phyloP scores from a whole-genome alignment of 1,140 invertebrate species.

The Proctacanthus coquilletti region DNA sequence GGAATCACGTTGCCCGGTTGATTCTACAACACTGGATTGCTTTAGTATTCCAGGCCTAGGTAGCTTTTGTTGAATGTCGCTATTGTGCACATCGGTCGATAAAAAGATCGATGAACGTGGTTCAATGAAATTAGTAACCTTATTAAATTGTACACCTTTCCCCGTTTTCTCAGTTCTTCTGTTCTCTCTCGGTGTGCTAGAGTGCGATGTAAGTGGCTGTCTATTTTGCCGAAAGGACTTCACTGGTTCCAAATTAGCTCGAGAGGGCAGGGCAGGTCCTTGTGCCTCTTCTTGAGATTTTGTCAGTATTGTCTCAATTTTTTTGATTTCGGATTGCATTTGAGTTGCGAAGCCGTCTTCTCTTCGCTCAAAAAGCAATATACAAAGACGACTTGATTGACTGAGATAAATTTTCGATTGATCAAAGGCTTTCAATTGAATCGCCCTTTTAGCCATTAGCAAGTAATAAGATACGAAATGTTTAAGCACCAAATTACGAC shows the following conservation, averaged over 20 bases:
- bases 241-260: constrained; percentile 7
- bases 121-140: background rate
- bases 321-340: constrained; percentile 33
- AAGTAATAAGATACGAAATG: too few relatives aligned
- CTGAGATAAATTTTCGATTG: constrained; percentile 48
- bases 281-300: background rate
- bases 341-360: constrained; percentile 33
- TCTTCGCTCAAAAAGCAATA: constrained; percentile 41
- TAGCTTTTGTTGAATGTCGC: background rate
- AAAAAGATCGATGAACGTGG: background rate
- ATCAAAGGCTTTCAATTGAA: constrained; percentile 29
- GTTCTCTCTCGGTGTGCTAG: too few relatives aligned
- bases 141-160: background rate
- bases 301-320: constrained; percentile 16
- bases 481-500: too few relatives aligned
- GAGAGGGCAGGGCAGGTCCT: constrained; percentile 7
- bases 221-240: constrained; percentile 2
- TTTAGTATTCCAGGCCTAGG: background rate
- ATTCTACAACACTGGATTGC: background rate
- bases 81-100: background rate
- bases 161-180: background rate
- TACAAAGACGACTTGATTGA: constrained; percentile 48
- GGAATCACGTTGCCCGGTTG: too few relatives aligned
- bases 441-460: constrained; percentile 14
- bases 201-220: too few relatives aligned